A percentile compares a stretch with the other conserved stretches of the same genome.
Evolutionary conservation across 1,140 invertebrate species (phyloP).

Genomic region (Eueides isabella): DNA sequence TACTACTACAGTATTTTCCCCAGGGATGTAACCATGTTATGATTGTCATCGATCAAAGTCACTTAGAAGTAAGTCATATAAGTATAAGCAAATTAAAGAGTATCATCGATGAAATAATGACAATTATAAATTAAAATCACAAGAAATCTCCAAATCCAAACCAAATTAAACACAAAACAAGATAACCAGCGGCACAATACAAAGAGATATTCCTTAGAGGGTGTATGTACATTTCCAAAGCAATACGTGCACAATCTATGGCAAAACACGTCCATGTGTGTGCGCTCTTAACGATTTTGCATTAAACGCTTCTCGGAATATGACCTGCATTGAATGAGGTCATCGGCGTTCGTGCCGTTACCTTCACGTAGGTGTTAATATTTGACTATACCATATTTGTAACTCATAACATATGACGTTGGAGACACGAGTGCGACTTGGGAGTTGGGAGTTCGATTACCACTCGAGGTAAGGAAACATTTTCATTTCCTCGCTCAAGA

Average conservation of each 20-base stretch:
- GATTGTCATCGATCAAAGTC: too few relatives aligned
- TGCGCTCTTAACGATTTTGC: conserved; percentile 37
- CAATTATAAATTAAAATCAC: too few relatives aligned
- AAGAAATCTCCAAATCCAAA: neutral
- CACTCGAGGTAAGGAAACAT: neutral
- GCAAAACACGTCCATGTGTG: conserved; percentile 9
- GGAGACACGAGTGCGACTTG: too few relatives aligned
- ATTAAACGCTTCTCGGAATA: conserved; percentile 41
- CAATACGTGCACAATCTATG: conserved; percentile 25
- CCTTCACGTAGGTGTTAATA: conserved; percentile 3
- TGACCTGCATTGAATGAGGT: conserved; percentile 41
- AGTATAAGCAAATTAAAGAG: too few relatives aligned
- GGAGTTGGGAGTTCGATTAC: too few relatives aligned
- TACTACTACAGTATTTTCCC: too few relatives aligned
- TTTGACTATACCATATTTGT: conserved; percentile 2
- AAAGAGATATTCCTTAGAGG: neutral
- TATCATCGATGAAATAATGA: too few relatives aligned
- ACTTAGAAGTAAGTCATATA: too few relatives aligned
- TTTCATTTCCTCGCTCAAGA: too few relatives aligned
- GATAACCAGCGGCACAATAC: neutral
- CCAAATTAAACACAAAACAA: neutral
- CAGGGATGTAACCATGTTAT: too few relatives aligned
- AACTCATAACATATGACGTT: too few relatives aligned
- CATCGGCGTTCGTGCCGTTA: conserved; percentile 28
- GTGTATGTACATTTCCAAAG: neutral